Evolutionary conservation across 2,888 invertebrate genomes (phyloP).

Genomic region (Amphiduros pacificus): DNA sequence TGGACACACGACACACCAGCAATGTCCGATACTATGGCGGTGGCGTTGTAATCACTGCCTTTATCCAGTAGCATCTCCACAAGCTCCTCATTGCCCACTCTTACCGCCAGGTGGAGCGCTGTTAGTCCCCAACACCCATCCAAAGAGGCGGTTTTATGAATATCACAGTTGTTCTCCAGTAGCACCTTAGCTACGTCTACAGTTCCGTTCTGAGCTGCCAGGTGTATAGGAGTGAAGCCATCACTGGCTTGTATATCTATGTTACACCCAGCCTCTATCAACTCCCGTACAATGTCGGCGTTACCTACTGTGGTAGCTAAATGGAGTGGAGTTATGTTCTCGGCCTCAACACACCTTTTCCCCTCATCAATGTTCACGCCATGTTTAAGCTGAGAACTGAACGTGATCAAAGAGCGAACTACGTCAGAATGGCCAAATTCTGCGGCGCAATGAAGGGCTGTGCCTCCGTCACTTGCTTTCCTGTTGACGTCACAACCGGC

Average conservation of each 20-base stretch:
- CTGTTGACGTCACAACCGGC: constrained; percentile 23
- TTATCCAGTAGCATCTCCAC: constrained; percentile 20
- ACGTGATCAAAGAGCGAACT: constrained; percentile 1
- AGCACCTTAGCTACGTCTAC: constrained; percentile 17
- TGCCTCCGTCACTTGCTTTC: constrained; percentile 31
- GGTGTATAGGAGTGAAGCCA: constrained; percentile 30
- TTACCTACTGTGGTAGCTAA: constrained; percentile 25
- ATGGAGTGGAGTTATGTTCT: constrained; percentile 29
- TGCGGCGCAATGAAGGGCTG: constrained; percentile 31
- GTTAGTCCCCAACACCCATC: constrained; percentile 27
- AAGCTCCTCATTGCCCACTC: constrained; percentile 23
- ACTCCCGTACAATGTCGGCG: constrained; percentile 18
- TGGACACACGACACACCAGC: constrained; percentile 24
- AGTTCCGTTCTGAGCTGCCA: constrained; percentile 29
- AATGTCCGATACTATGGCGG: constrained; percentile 25
- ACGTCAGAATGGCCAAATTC: constrained; percentile 30
- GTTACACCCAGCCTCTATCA: constrained; percentile 24
- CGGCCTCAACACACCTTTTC: constrained; percentile 29
- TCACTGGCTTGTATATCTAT: constrained; percentile 28
- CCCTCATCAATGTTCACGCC: constrained; percentile 15
- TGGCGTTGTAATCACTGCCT: constrained; percentile 19
- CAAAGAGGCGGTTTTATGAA: constrained; percentile 12
- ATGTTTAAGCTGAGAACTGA: not conserved
- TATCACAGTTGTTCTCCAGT: constrained; percentile 19
- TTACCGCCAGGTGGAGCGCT: constrained; percentile 28